These are phyloP conservation scores for Lasioglossum lativentre DNA, from an alignment of 2,888 invertebrate species.

Conservation along the genomic window DNA sequence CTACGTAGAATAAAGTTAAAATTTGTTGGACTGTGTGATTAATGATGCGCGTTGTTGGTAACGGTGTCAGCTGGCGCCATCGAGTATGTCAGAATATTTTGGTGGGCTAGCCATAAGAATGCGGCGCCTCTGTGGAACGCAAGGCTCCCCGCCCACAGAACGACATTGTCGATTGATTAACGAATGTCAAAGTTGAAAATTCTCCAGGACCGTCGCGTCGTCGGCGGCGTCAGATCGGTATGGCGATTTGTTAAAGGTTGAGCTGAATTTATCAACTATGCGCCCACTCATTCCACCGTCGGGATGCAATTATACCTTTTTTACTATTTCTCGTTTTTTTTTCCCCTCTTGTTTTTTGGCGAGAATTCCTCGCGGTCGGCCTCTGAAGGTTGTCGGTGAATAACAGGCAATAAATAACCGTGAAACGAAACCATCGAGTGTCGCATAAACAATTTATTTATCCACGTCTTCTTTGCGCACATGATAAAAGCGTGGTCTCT, in stretches of 20 bases:
- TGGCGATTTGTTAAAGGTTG: conserved; percentile 52
- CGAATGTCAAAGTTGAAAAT: conserved; percentile 58
- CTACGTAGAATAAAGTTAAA: background rate
- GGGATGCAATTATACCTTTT: conserved; percentile 46
- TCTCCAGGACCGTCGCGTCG: conserved; percentile 17
- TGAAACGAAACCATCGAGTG: conserved; percentile 9
- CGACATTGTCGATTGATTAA: conserved; percentile 66
- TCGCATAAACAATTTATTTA: conserved; percentile 29
- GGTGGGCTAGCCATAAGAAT: conserved; percentile 14
- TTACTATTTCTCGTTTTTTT: background rate
- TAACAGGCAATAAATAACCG: conserved; percentile 67
- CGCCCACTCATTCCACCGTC: conserved; percentile 31
- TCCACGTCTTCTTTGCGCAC: conserved; percentile 14
- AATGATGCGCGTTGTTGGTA: background rate
- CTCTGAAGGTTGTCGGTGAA: conserved; percentile 72
- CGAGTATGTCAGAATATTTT: conserved; percentile 26
- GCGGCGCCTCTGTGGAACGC: conserved; percentile 36
- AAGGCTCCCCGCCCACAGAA: conserved; percentile 23
- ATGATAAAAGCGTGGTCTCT: conserved; percentile 11
- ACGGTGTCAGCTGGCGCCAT: conserved; percentile 37
- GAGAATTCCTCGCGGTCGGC: conserved; percentile 56
- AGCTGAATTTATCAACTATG: conserved; percentile 51
- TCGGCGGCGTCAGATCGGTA: conserved; percentile 30
- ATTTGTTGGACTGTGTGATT: background rate
- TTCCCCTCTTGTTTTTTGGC: background rate